Base-by-base conservation (phyloP, 2,888 invertebrate genomes). In the Creontiades dilutus region DNA sequence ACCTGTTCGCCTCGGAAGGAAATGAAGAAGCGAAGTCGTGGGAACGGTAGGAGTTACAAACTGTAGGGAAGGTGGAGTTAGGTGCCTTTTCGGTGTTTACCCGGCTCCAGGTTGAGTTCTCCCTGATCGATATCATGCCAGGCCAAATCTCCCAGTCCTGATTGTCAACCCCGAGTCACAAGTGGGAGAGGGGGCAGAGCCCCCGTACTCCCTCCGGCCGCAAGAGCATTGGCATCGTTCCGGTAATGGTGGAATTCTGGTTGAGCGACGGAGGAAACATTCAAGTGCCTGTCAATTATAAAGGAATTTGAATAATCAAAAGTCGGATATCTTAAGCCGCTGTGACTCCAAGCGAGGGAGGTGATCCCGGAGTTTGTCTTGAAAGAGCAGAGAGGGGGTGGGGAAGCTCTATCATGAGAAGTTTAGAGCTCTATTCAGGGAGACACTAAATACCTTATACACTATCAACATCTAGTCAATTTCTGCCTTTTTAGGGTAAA, bases 61-160 rank as follows among this genome's bases (percentile, higher is more conserved):
- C 13, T 9, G 47, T 0, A 19, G 3, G 78, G 75, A 75, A 46
- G 86, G 28, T n/a, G 88, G 78, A 86, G 86, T 47, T 47, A 57
- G 52, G 28, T 78, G 88, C 75, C 80, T 88, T 88, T 88, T 88
- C 88, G 52, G 88, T 88, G 88, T 88, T 88, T 88, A 80, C 88
- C 78, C 78, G 78, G 80, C 76, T 52, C 75, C 78, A 88, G 88
- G 88, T 78, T 52, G 78, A 78, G 80, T 88, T 88, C 61, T 57
- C 78, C 57, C 88, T 78, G 80, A 78, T 88, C 88, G 88, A 88
- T 88, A 88, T 88, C 88, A 88, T 88, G 76, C n/a, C 86, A 86
- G 76, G 48, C 55, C 76, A 80, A 78, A 88, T 88, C 85, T 82
- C 86, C 86, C 52, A 9, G 55, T 80, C 88, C 78, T 88, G 88